Percentiles rank a stretch among this genome's conserved stretches.
Evolutionary conservation across 2,113 vertebrate genomes (phyloP).

Genomic region (Cyanoliseus patagonus): DNA sequence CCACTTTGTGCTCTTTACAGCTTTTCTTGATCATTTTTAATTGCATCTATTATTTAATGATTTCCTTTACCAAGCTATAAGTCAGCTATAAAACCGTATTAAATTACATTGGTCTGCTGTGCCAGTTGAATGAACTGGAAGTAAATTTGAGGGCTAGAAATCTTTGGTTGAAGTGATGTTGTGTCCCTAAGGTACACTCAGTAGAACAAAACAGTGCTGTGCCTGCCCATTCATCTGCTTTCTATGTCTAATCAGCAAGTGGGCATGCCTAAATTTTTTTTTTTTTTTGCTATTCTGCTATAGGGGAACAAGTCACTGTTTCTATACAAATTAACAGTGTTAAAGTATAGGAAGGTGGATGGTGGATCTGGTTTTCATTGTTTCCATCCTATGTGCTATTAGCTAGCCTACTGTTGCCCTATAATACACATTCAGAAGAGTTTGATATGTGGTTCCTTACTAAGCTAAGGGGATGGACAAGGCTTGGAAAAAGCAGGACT

Average conservation of each 20-base stretch:
- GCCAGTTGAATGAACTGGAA: background rate
- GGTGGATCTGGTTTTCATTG: background rate
- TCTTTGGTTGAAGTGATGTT: background rate
- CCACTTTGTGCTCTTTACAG: background rate
- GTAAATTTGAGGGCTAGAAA: background rate
- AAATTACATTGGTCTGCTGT: background rate
- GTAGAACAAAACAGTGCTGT: background rate
- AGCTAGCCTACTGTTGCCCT: background rate
- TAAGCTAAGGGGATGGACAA: background rate
- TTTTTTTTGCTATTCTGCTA: background rate
- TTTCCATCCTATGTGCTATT: background rate
- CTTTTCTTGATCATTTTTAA: background rate
- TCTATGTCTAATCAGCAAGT: background rate
- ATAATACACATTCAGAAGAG: accelerated
- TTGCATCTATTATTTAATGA: background rate
- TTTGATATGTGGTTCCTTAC: background rate
- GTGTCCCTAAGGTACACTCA: background rate
- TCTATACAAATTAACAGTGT: background rate
- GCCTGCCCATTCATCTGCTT: background rate
- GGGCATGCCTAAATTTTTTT: background rate
- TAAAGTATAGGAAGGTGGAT: background rate
- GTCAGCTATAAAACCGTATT: background rate
- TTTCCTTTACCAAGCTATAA: background rate
- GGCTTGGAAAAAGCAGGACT: background rate
- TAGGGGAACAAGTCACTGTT: background rate